Conservation (phyloP, 2,888 invertebrate genomes). For the Meandrusa payeni region DNA sequence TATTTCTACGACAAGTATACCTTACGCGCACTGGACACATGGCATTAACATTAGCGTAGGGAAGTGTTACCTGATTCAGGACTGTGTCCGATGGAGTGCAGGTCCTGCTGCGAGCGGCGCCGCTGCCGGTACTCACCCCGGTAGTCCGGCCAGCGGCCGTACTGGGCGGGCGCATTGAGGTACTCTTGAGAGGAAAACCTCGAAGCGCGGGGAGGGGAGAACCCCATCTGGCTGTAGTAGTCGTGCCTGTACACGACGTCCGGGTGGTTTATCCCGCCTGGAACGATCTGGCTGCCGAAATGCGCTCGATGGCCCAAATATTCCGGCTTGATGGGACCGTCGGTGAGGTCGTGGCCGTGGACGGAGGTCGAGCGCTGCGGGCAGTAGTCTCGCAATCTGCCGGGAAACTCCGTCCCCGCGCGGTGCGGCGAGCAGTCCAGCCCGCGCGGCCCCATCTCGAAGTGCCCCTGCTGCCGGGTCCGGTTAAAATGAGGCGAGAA, state of each 20-base stretch:
- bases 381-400: slow-evolving; percentile 63
- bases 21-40: too few relatives aligned
- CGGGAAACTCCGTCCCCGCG: slow-evolving; percentile 63
- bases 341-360: slow-evolving; percentile 72
- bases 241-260: slow-evolving; percentile 73
- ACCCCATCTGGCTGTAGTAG: slow-evolving; percentile 63
- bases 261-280: slow-evolving; percentile 63
- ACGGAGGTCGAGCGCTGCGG: slow-evolving; percentile 72
- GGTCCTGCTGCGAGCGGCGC: slow-evolving; percentile 72
- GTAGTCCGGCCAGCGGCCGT: slow-evolving; percentile 68
- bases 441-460: slow-evolving; percentile 75
- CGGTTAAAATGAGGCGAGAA: slow-evolving; percentile 67
- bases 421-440: slow-evolving; percentile 73
- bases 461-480: slow-evolving; percentile 65
- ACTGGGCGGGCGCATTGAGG: slow-evolving; percentile 65
- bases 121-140: slow-evolving; percentile 69
- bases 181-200: slow-evolving; percentile 77
- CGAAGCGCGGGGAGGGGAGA: slow-evolving; percentile 63
- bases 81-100: slow-evolving; percentile 67
- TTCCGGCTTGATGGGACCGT: slow-evolving; percentile 61
- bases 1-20: too few relatives aligned
- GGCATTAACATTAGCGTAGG: too few relatives aligned
- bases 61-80: slow-evolving; percentile 63
- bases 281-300: slow-evolving; percentile 64
- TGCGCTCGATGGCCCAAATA: slow-evolving; percentile 62